Evolutionary conservation across 2,113 vertebrate genomes (phyloP), one percentile per base, ranked within the genome.

Genomic region (Hucho hucho): DNA sequence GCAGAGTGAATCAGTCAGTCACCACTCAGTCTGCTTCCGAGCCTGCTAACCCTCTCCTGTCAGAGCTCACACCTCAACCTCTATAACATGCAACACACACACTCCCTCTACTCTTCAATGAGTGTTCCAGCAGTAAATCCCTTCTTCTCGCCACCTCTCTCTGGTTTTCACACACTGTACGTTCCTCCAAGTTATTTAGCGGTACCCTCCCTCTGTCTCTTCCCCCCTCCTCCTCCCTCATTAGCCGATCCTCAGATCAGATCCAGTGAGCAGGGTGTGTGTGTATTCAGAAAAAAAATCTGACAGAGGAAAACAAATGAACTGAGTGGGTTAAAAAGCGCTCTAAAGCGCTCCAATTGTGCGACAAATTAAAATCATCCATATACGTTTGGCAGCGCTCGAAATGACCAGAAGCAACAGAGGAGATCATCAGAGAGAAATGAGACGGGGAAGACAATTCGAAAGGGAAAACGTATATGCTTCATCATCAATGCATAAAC

Each of bases 51-150:
- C 68, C 9, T 7, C n/a, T 61, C 58, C 58, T 61, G 20, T 61
- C 58, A 24, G 58, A 7, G 20, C 49, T 58, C 74, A 49, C 66
- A 29, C 72, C 61, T 26, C 63, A 59, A 82, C 70, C 84, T 69
- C 65, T 18, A 43, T 13, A 9, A 49, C 11, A 53, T 5, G 6
- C 61, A 58, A 2, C 26, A 69, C 29, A 25, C 49, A 26, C 32
- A 65, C 28, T 66, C 12, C 32, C 46, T 22, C 61, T n/a, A n/a
- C 61, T 22, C 25, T 13, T 65, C 64, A 12, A 65, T n/a, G n/a
- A 63, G 22, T 22, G 64, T 13, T 53, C 20, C 58, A 22, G n/a
- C 13, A 61, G n/a, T 9, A 16, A 43, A 22, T 65, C 25, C 64
- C 64, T 26, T 25, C 32, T 6, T 32, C 64, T 65, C 25, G 28